Percentiles rank a stretch among this genome's conserved stretches.
Conservation (phyloP, 2,113 vertebrate genomes). For the Sinocyclocheilus grahami region DNA sequence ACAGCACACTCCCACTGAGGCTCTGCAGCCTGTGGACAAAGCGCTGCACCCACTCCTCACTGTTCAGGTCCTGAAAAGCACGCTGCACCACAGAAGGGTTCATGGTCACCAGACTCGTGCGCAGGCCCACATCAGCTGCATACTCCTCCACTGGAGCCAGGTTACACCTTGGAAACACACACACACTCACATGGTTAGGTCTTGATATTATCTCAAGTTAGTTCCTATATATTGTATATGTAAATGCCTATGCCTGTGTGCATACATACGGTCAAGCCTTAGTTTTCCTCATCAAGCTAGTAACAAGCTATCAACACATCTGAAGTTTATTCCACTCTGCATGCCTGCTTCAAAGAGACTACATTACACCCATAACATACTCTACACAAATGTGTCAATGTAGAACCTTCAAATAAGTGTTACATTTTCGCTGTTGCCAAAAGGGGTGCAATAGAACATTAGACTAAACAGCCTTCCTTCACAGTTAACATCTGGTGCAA, state of each 20-base stretch:
- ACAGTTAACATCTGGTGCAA: not conserved
- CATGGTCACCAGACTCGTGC: constrained; percentile 93
- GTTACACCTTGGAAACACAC: constrained; percentile 82
- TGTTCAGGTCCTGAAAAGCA: constrained; percentile 91
- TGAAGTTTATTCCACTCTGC: not conserved
- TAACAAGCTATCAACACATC: not conserved
- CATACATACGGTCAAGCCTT: no score
- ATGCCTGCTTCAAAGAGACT: not conserved
- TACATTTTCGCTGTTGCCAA: not conserved
- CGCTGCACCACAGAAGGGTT: constrained; percentile 96
- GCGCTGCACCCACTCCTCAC: constrained; percentile 85
- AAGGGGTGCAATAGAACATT: not conserved
- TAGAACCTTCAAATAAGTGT: not conserved
- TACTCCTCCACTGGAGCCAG: constrained; percentile 93
- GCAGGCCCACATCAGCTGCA: constrained; percentile 82
- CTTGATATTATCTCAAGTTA: not conserved
- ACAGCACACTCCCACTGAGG: constrained; percentile 90
- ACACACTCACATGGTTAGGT: not conserved
- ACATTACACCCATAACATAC: not conserved
- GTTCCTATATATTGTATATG: not conserved
- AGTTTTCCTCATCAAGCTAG: no score
- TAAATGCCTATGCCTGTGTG: no score
- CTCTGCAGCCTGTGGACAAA: constrained; percentile 84
- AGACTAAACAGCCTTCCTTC: not conserved
- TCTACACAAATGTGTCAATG: not conserved